Percentiles rank a stretch among this genome's conserved stretches.
These are phyloP conservation scores for Drosophila cognata DNA, from an alignment of 2,888 invertebrate genomes.

Conservation along the genomic window DNA sequence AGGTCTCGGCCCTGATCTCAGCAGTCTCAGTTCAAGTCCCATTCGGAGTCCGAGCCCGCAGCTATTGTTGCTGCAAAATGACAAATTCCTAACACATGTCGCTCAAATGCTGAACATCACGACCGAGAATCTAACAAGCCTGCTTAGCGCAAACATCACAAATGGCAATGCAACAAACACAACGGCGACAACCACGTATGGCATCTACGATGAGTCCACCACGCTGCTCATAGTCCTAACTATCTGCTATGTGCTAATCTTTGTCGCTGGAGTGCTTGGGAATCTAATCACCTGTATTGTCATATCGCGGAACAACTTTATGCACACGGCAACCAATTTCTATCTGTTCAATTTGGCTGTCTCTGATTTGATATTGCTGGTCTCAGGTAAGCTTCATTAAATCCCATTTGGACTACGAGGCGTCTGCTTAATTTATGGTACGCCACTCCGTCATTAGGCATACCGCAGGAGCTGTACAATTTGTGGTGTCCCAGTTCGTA, in stretches of 20 bases:
- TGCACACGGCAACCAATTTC: constrained; percentile 93
- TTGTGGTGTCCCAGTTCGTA: constrained; percentile 91
- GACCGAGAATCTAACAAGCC: constrained; percentile 79
- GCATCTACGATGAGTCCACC: constrained; percentile 52
- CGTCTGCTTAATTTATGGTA: constrained; percentile 46
- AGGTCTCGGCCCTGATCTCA: background rate
- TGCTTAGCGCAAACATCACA: constrained; percentile 52
- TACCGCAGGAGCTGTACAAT: constrained; percentile 92
- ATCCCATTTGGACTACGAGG: background rate
- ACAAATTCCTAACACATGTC: constrained; percentile 81
- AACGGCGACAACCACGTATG: constrained; percentile 11
- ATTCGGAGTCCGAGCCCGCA: constrained; percentile 52
- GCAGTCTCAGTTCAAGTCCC: background rate
- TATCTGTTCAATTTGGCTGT: constrained; percentile 94
- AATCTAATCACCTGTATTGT: constrained; percentile 94
- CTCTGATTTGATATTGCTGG: constrained; percentile 91
- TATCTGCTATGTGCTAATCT: constrained; percentile 87
- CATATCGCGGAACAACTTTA: constrained; percentile 91
- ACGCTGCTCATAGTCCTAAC: constrained; percentile 87
- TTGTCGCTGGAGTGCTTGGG: constrained; percentile 91
- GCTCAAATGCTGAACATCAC: constrained; percentile 83
- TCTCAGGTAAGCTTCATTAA: constrained; percentile 88
- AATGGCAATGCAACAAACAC: constrained; percentile 36
- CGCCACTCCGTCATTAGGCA: constrained; percentile 85
- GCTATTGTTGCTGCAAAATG: constrained; percentile 75